phyloP scores from a whole-genome alignment of 2,888 invertebrate species.

The Frankliniella fusca region DNA sequence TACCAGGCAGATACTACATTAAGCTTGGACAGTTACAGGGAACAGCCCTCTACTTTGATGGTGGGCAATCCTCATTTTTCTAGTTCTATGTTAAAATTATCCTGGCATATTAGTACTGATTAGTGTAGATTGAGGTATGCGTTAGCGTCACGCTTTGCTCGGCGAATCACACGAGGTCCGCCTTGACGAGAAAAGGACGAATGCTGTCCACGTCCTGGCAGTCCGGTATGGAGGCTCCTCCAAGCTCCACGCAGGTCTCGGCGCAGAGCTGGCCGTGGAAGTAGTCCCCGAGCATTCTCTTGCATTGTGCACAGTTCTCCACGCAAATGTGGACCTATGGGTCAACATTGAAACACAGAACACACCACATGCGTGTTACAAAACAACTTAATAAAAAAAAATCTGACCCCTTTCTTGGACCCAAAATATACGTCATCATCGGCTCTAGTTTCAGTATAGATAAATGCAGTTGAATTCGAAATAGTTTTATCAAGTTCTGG shows the following conservation, averaged over 20 bases:
- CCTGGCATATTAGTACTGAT: too few relatives aligned
- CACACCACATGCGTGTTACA: too few relatives aligned
- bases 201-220: slow-evolving; percentile 79
- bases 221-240: slow-evolving; percentile 78
- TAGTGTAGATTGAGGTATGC: too few relatives aligned
- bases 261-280: slow-evolving; percentile 84
- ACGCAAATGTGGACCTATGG: slow-evolving; percentile 61
- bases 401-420: too few relatives aligned
- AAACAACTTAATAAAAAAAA: too few relatives aligned
- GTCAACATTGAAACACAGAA: too few relatives aligned
- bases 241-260: slow-evolving; percentile 75
- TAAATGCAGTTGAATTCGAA: too few relatives aligned
- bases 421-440: too few relatives aligned
- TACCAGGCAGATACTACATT: not conserved
- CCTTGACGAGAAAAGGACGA: slow-evolving; percentile 66
- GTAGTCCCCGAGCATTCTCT: slow-evolving; percentile 80
- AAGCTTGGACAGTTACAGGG: not conserved
- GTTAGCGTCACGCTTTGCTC: not conserved
- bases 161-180: slow-evolving; percentile 2
- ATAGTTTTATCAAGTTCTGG: too few relatives aligned
- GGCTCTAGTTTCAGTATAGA: too few relatives aligned
- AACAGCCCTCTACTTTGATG: not conserved
- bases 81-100: not conserved
- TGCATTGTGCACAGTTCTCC: slow-evolving; percentile 84
- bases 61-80: not conserved